phyloP scores from a whole-genome alignment of 2,797 vertebrate genomes.

The Falco berigora region DNA sequence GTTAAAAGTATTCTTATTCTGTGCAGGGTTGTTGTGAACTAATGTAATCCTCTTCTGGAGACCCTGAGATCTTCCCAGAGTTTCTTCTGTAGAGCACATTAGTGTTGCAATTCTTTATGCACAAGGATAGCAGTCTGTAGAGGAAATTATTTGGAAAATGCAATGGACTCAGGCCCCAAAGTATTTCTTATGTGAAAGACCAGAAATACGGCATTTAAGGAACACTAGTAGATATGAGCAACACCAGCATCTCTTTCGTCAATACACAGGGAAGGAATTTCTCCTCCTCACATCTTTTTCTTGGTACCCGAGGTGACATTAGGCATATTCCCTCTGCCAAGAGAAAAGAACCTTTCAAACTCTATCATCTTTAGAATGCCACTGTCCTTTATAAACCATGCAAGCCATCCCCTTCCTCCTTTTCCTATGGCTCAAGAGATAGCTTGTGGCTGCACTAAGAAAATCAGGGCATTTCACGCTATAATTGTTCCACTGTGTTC shows the following conservation, averaged over 20 bases:
- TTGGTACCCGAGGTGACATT: not conserved
- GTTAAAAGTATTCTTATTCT: not conserved
- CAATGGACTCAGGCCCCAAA: not conserved
- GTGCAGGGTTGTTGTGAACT: not conserved
- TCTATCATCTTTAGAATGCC: not conserved
- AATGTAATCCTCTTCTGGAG: not conserved
- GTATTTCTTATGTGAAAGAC: not conserved
- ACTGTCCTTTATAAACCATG: not conserved
- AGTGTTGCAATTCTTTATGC: not conserved
- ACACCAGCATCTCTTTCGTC: not conserved
- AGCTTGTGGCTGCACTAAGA: not conserved
- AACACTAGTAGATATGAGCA: not conserved
- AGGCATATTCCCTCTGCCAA: not conserved
- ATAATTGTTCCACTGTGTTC: not conserved
- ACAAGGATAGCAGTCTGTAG: not conserved
- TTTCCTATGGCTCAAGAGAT: not conserved
- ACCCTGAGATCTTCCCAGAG: not conserved
- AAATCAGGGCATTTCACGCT: not conserved
- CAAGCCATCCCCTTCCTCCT: not conserved
- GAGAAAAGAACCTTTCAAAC: not conserved
- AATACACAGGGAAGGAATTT: not conserved
- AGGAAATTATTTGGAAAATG: slow-evolving; percentile 21
- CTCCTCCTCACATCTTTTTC: not conserved
- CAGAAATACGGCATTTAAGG: not conserved
- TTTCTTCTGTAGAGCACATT: not conserved